Percentiles rank a stretch among this genome's conserved stretches.
Conservation (phyloP, 2,797 vertebrate genomes). For the Hirundo rustica region DNA sequence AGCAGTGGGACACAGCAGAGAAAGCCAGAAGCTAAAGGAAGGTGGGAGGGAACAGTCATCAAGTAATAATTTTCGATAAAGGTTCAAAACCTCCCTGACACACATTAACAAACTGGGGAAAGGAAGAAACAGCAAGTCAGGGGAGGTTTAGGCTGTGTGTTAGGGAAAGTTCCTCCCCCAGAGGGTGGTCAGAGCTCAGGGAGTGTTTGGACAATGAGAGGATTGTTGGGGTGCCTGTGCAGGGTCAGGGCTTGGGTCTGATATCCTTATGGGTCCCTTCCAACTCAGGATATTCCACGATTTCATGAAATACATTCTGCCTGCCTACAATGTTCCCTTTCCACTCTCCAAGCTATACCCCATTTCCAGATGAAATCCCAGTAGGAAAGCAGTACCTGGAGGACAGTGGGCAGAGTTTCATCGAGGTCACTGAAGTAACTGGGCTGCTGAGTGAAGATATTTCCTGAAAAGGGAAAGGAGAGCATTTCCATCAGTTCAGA, state of each 20-base stretch:
- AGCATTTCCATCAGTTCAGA: neutral
- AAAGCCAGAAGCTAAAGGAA: neutral
- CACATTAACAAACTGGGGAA: neutral
- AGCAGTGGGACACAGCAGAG: neutral
- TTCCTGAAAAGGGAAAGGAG: conserved; percentile 76
- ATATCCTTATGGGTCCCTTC: neutral
- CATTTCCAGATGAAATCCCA: neutral
- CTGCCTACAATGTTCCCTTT: neutral
- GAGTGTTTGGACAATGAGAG: neutral
- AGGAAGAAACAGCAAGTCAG: neutral
- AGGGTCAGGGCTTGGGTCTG: neutral
- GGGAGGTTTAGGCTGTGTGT: neutral
- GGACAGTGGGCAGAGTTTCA: conserved; percentile 87
- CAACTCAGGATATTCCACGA: neutral
- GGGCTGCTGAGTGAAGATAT: conserved; percentile 92
- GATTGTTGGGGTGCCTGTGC: neutral
- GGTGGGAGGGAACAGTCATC: neutral
- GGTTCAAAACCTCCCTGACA: neutral
- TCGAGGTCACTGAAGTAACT: conserved; percentile 90
- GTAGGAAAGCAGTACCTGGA: conserved; percentile 80
- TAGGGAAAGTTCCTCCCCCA: neutral
- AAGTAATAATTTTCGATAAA: neutral
- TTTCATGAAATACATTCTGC: neutral
- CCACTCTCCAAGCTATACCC: neutral
- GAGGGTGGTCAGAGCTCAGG: neutral